Evolutionary conservation across 2,888 invertebrate genomes (phyloP), one percentile per base, ranked within the genome.

Genomic region (Meiosimyza platycephala): DNA sequence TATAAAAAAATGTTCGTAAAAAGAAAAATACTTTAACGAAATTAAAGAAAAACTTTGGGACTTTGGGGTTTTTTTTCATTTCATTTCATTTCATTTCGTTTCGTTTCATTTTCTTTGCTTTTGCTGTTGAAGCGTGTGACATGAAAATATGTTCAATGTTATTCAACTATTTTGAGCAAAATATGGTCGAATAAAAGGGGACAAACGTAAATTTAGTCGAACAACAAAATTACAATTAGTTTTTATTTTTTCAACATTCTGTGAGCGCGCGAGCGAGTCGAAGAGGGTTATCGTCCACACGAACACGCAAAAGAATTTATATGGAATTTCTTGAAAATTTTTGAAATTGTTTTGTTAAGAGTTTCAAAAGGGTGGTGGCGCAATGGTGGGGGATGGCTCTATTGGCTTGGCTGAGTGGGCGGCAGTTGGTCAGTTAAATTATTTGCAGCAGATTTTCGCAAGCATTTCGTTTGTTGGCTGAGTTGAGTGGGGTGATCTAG

Each of bases 71-170:
- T 28, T 28, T 28, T 28, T 22, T 22, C 22, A 3, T 22, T 22
- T 22, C 22, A 3, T 22, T 22, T 28, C 28, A 28, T 28, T 28
- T 28, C 28, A 28, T 28, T 28, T 28, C 28, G 4, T 28, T 28
- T 28, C 28, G 28, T 28, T 28, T 28, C 28, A 28, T 28, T 28
- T 28, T 18, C 28, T 15, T 28, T 28, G 7, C 22, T 60, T 60
- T 18, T 33, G 28, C 40, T 60, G 33, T 60, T 59, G 70, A 70
- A 52, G 63, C 55, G 60, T 63, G 64, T 52, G 72, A 72, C 72
- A 75, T 52, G 70, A 75, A 75, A 75, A 75, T 75, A 75, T 75
- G 74, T 75, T 75, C 62, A 54, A 63, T 67, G 71, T 71, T 70
- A 33, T 57, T 64, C 16, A 33, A 18, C 51, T 60, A 60, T 68